Percentiles rank a stretch among this genome's conserved stretches.
Conservation (phyloP, 2,113 vertebrate genomes). For the Ranitomeya variabilis region DNA sequence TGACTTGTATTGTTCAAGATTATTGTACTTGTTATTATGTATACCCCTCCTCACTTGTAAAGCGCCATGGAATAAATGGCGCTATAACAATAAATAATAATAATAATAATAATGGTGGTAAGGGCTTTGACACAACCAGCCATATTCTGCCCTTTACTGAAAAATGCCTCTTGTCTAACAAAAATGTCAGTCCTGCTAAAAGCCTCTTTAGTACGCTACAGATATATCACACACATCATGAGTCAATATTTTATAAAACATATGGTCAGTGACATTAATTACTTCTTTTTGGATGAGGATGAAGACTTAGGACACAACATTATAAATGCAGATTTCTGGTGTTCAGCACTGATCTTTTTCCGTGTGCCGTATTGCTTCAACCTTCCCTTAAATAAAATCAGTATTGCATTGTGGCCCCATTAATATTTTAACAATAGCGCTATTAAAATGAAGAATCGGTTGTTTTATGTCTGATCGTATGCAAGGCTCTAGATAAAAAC, state of each 20-base stretch:
- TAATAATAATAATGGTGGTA: too few species aligned
- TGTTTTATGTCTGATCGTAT: constrained; percentile 19
- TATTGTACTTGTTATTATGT: too few species aligned
- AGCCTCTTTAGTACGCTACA: neutral
- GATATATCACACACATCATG: neutral
- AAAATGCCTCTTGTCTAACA: neutral
- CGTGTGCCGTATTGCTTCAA: neutral
- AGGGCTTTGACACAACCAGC: neutral
- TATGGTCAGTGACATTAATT: neutral
- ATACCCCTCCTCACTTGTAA: too few species aligned
- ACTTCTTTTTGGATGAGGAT: neutral
- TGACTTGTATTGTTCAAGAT: too few species aligned
- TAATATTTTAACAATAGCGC: constrained; percentile 32
- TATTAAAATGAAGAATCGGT: constrained; percentile 37
- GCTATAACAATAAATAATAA: too few species aligned
- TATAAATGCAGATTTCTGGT: neutral
- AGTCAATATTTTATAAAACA: neutral
- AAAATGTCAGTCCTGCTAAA: neutral
- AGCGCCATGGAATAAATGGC: too few species aligned
- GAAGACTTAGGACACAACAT: neutral
- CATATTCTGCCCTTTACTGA: neutral
- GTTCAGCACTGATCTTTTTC: neutral
- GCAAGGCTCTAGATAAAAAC: constrained; percentile 34
- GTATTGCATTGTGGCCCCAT: constrained; percentile 4
- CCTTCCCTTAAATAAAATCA: constrained; percentile 34